Evolutionary conservation across 2,797 vertebrate species (phyloP), one percentile per base, ranked within the genome.

Genomic region (Urocyon cinereoargenteus): DNA sequence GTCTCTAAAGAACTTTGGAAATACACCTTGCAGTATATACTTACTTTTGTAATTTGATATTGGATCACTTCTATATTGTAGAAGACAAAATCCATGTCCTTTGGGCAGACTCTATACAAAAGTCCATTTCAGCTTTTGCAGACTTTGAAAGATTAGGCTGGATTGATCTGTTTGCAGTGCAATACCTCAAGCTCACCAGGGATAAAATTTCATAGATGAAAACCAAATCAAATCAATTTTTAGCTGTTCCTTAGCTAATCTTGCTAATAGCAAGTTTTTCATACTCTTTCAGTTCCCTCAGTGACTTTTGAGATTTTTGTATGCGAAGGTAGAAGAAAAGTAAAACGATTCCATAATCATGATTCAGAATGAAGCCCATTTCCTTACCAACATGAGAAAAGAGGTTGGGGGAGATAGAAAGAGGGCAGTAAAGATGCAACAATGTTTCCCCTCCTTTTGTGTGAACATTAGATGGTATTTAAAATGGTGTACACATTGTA

Each of bases 391-490:
- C 7, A 19, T 34, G 13, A 68, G n/a, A 72, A 83, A 49, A 34
- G 6, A 57, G 9, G 64, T 31, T 34, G 81, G 4, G 13, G 7
- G 15, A 22, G 28, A 22, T 40, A 18, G 24, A 66, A 49, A 28
- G 36, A 15, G 6, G 0, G 14, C 4, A 62, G 55, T 31, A n/a
- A 66, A 77, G 14, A 68, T 64, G 22, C 0, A 68, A 62, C 15
- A 16, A 15, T 95, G 93, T 97, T 98, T 97, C 98, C 95, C 88
- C 87, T 98, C 95, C 81, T 96, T 97, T 97, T 96, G 91, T 96
- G 73, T 95, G 97, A 98, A 92, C 57, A 82, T 97, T 98, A 97
- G 95, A 92, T 97, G 93, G 95, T 97, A 97, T 96, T 98, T 97
- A 98, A 97, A 97, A 97, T 97, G 96, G 92, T 97, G 84, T 96